These are phyloP conservation scores for Morpho deidamia DNA, from an alignment of 2,888 invertebrate species.

Conservation along the genomic window DNA sequence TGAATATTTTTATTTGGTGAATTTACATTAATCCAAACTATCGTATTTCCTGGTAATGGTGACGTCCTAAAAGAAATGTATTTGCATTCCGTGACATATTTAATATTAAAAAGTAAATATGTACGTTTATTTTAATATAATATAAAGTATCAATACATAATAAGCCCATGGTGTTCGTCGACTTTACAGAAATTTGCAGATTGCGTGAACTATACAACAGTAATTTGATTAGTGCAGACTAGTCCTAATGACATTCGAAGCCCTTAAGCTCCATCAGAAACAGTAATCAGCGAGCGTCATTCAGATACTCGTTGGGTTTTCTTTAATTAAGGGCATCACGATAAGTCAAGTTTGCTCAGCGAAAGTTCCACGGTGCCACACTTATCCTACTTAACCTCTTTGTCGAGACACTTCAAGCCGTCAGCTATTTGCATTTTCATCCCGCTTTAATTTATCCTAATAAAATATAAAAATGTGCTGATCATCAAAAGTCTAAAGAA, in stretches of 20 bases:
- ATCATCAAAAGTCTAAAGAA: too few species aligned
- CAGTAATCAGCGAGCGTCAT: conserved; percentile 34
- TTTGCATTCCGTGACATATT: too few species aligned
- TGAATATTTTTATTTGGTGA: too few species aligned
- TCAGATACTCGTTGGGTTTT: conserved; percentile 31
- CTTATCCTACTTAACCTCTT: conserved; percentile 8
- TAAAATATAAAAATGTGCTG: too few species aligned
- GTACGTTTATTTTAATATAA: too few species aligned
- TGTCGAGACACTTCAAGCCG: not conserved
- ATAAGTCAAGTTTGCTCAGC: conserved; percentile 30
- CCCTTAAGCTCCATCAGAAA: conserved; percentile 16
- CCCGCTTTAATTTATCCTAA: not conserved
- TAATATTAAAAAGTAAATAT: too few species aligned
- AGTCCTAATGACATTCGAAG: conserved; percentile 14
- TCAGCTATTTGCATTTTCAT: conserved; percentile 4
- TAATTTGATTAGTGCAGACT: conserved; percentile 7
- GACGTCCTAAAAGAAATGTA: too few species aligned
- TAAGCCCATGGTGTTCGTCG: too few species aligned
- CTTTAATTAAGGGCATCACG: conserved; percentile 47
- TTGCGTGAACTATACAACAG: conserved; percentile 4
- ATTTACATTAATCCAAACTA: too few species aligned
- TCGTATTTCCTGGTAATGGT: too few species aligned
- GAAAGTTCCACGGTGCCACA: conserved; percentile 13
- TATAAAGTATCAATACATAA: too few species aligned
- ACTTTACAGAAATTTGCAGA: not conserved